Evolutionary conservation across 2,888 invertebrate species (phyloP).

Genomic region (Ecliptopera silaceata): DNA sequence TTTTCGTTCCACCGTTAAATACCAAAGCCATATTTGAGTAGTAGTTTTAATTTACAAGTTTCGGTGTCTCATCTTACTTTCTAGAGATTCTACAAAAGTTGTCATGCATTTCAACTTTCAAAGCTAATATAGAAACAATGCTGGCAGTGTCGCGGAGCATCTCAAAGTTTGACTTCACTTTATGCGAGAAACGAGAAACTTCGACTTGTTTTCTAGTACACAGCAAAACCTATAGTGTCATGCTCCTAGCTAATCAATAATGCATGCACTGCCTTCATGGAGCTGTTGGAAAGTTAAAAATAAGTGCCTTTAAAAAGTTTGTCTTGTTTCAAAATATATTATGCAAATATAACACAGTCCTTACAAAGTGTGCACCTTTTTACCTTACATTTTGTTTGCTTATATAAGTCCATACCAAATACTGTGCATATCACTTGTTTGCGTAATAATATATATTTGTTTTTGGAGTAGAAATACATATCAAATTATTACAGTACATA

Average conservation of each 20-base stretch:
- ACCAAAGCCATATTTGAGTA: neutral
- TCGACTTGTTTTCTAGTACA: constrained; percentile 47
- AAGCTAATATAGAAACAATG: constrained; percentile 71
- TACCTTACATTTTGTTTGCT: neutral
- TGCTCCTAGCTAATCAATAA: constrained; percentile 47
- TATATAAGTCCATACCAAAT: neutral
- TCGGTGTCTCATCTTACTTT: constrained; percentile 42
- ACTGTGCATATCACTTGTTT: too few species aligned
- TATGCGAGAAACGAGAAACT: constrained; percentile 49
- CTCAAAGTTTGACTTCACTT: constrained; percentile 60
- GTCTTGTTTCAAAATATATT: neutral
- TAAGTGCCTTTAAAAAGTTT: constrained; percentile 9
- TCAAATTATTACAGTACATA: too few species aligned
- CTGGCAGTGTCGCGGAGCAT: constrained; percentile 56
- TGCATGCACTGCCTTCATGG: constrained; percentile 30
- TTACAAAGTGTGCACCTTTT: too few species aligned
- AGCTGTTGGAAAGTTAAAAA: constrained; percentile 15
- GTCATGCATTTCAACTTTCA: constrained; percentile 62
- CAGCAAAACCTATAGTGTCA: constrained; percentile 44
- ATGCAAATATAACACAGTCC: neutral
- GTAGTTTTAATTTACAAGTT: constrained; percentile 43
- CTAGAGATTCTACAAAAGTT: constrained; percentile 29
- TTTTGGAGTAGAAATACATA: too few species aligned
- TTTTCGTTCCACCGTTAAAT: neutral
- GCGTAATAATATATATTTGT: too few species aligned